phyloP scores from a whole-genome alignment of 2,888 invertebrate species.

The Carabus problematicus region DNA sequence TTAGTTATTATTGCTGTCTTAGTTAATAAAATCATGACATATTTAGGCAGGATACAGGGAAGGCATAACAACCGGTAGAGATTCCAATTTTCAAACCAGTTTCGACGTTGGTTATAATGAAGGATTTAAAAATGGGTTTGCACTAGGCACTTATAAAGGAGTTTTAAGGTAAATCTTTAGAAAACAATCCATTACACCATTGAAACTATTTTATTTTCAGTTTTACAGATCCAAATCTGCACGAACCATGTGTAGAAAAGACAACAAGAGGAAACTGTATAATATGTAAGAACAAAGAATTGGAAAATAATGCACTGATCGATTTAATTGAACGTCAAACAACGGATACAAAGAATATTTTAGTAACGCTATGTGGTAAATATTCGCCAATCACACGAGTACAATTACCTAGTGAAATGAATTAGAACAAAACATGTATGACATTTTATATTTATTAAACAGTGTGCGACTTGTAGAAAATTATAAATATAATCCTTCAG shows the following conservation, averaged over 20 bases:
- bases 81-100: constrained; percentile 69
- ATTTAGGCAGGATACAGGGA: constrained; percentile 71
- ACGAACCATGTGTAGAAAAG: constrained; percentile 32
- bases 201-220: constrained; percentile 1
- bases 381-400: constrained; percentile 48
- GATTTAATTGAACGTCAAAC: constrained; percentile 52
- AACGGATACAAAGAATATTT: constrained; percentile 48
- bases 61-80: constrained; percentile 71
- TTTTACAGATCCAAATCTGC: constrained; percentile 14
- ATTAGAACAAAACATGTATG: constrained; percentile 23
- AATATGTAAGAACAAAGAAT: constrained; percentile 48
- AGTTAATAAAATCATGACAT: constrained; percentile 13
- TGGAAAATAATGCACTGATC: constrained; percentile 46
- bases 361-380: constrained; percentile 49
- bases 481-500: constrained; percentile 98
- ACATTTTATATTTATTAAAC: constrained; percentile 26
- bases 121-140: constrained; percentile 69
- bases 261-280: constrained; percentile 45
- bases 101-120: constrained; percentile 74
- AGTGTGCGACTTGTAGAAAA: constrained; percentile 37
- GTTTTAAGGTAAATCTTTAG: constrained; percentile 50
- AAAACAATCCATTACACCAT: no score
- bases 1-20: no score
- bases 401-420: constrained; percentile 44
- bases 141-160: constrained; percentile 64